phyloP scores from a whole-genome alignment of 2,888 invertebrate genomes.

The Polyommatus iphigenia region DNA sequence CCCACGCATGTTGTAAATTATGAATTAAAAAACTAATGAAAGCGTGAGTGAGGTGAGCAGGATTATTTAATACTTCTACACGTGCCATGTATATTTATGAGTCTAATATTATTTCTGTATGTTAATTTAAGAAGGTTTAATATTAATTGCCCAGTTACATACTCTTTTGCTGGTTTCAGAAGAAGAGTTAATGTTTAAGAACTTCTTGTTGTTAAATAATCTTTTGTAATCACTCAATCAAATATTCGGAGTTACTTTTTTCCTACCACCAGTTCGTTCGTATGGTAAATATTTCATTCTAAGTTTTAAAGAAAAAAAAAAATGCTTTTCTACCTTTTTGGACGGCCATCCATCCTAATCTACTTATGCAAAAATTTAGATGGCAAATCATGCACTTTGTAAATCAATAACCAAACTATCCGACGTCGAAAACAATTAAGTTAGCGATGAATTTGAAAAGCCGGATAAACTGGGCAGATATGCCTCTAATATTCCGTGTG shows the following conservation, averaged over 20 bases:
- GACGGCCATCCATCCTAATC: not conserved
- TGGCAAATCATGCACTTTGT: not conserved
- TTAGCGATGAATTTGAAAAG: conserved; percentile 70
- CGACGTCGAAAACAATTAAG: conserved; percentile 66
- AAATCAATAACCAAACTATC: conserved; percentile 26
- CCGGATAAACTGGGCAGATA: conserved; percentile 60
- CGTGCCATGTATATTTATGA: too few relatives aligned
- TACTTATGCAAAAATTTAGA: not conserved
- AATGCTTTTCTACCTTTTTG: too few relatives aligned
- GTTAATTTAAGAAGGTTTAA: too few relatives aligned
- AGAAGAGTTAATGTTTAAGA: too few relatives aligned
- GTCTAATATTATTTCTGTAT: too few relatives aligned
- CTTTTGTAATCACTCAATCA: too few relatives aligned
- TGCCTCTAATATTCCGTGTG: conserved; percentile 75
- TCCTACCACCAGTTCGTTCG: too few relatives aligned
- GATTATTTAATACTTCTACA: too few relatives aligned
- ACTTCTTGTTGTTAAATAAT: too few relatives aligned
- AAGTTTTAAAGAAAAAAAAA: not conserved
- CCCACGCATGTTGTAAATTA: not conserved
- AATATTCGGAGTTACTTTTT: too few relatives aligned
- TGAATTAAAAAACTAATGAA: not conserved
- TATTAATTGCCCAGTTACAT: too few relatives aligned
- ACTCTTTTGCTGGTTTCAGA: too few relatives aligned
- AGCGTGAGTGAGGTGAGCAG: not conserved
- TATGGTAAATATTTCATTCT: not conserved